Base-by-base conservation (phyloP, 1,140 invertebrate species). In the Eumaeus atala region DNA sequence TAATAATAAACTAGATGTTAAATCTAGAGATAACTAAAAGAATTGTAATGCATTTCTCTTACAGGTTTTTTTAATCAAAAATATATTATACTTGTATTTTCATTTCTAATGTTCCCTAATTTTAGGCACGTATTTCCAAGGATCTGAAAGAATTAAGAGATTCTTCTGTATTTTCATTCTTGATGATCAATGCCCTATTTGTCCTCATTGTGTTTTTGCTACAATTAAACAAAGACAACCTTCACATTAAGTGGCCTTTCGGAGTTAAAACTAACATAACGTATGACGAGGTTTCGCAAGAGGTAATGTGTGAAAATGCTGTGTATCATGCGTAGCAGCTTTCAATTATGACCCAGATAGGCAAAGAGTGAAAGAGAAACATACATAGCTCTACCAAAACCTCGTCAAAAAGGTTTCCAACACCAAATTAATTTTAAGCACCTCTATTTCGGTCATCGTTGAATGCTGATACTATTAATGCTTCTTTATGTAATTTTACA, bases 131-230 rank as follows among this genome's bases (percentile, higher is more conserved):
- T 91, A 95, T 98, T 77, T 93, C 95, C 63, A 91, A 90, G 84
- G 95, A 97, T 89, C 90, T 98, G 72, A 96, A 95, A 91, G 96
- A 97, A 75, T 91, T 98, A 66, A 91, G 97, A 81, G 96, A 98
- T 88, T 93, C 95, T 74, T 95, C 95, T 61, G 96, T 98, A 18
- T 98, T 98, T 89, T 95, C 93, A 54, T 99, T 98, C 91, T 96
- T 98, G 90, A 98, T 99, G 96, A 89, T 97, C 79, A 99, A 99
- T 90, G 95, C 96, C 57, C 92, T 99, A 66, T 99, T 99, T 92
- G 96, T 99, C 64, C 92, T 99, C 77, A 97, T 99, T 90, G 96
- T 98, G 70, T 96, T 98, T 89, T 93, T 98, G 78, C 93, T 99
- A 72, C 97, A 98, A 91, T 90, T 98, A 87, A 97, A 97, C 90